Percentiles rank a stretch among this genome's conserved stretches.
These are phyloP conservation scores for Polydrusus pterygomalis DNA, from an alignment of 2,888 invertebrate genomes.

Conservation along the genomic window DNA sequence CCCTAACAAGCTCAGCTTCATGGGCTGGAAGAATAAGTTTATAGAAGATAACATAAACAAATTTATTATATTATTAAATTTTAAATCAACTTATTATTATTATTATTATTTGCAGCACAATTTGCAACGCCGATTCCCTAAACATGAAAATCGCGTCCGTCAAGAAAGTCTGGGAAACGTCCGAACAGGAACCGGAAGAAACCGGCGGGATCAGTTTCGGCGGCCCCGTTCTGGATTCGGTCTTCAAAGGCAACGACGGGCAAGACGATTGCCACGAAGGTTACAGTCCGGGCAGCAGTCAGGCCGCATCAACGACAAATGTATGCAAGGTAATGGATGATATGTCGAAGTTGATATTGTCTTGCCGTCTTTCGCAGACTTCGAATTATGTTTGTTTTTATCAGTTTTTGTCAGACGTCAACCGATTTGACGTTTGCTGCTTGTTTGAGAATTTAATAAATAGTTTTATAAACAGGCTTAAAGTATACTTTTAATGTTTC, in stretches of 20 bases:
- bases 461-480: too few relatives aligned
- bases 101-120: slow-evolving; percentile 73
- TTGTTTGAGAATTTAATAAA: too few relatives aligned
- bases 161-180: slow-evolving; percentile 88
- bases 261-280: slow-evolving; percentile 74
- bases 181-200: slow-evolving; percentile 73
- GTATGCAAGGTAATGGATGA: slow-evolving; percentile 79
- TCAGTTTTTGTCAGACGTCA: too few relatives aligned
- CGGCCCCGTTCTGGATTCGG: slow-evolving; percentile 70
- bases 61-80: too few relatives aligned
- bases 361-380: background rate
- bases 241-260: slow-evolving; percentile 68
- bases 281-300: slow-evolving; percentile 72
- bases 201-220: slow-evolving; percentile 56
- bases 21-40: too few relatives aligned
- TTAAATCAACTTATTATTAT: too few relatives aligned
- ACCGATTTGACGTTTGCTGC: too few relatives aligned
- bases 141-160: slow-evolving; percentile 96
- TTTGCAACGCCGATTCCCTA: slow-evolving; percentile 88
- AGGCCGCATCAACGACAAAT: slow-evolving; percentile 75
- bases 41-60: too few relatives aligned
- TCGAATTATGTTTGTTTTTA: too few relatives aligned
- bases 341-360: background rate
- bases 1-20: too few relatives aligned
- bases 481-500: too few relatives aligned